Evolutionary conservation across 2,113 vertebrate species (phyloP), one percentile per base, ranked within the genome.

Genomic region (Bufo gargarizans): DNA sequence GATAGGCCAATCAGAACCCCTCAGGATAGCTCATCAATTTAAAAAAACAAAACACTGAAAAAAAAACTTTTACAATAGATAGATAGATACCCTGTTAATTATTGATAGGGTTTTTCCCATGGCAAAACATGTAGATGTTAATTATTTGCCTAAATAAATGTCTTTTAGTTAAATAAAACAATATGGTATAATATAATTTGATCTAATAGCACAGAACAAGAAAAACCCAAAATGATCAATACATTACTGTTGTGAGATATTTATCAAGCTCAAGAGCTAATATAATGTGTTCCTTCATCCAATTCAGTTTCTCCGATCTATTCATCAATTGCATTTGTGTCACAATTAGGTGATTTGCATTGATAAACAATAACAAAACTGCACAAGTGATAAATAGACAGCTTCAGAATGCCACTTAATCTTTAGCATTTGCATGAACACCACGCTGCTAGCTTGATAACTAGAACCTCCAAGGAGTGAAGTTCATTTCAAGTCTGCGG

Each of bases 281-380:
- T 74, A 78, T 80, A 88, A 82, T 88, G 65, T 88, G 86, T 61
- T 88, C 53, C 50, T 61, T 88, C 74, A 82, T 82, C 78, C 78
- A 59, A 58, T 82, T 59, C 55, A 74, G 65, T 59, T 80, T 82
- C 58, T 88, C 61, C 49, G 43, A 79, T n/a, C 43, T 61, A 88
- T 88, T 88, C 82, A 74, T 88, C 86, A 88, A 88, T 82, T 82
- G 78, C 78, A 81, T 88, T 88, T 88, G 86, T 59, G 86, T 82
- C 86, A 88, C 86, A 88, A 88, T 82, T 88, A 88, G 71, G 79
- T 78, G 65, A 82, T 88, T 88, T 88, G 53, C 86, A 88, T 88
- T 82, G 78, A 82, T 88, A 82, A 88, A 88, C 86, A 80, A 88
- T 88, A 88, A 88, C 65, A 61, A 82, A 58, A 13, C 33, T 49